phyloP scores from a whole-genome alignment of 37 sponge, comb jelly and placozoan genomes.

The Beroe ovata region DNA sequence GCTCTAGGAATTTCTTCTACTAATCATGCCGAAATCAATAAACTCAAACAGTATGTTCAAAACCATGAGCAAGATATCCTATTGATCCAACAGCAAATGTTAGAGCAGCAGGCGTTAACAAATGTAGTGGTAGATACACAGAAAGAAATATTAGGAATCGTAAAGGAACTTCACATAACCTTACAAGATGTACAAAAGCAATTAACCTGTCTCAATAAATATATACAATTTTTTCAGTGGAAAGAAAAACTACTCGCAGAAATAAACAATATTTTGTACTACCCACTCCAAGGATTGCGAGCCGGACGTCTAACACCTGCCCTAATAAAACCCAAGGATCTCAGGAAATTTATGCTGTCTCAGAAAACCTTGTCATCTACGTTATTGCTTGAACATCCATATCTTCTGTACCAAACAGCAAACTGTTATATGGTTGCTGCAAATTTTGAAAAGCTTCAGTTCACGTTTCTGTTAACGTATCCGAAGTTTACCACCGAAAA shows the following conservation, averaged over 20 bases:
- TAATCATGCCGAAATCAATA: neutral
- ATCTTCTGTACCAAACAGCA: neutral
- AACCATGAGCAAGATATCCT: neutral
- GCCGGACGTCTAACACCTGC: neutral
- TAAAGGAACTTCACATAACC: neutral
- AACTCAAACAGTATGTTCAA: neutral
- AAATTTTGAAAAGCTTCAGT: constrained; percentile 5
- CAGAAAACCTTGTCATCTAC: neutral
- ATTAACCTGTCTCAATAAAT: neutral
- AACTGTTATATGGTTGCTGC: neutral
- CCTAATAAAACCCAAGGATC: neutral
- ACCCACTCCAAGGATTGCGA: neutral
- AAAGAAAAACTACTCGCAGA: neutral
- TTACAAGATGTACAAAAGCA: neutral
- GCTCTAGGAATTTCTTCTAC: neutral
- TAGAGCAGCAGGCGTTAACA: neutral
- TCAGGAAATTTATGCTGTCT: neutral
- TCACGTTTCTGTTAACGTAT: neutral
- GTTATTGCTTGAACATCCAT: neutral
- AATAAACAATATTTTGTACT: neutral
- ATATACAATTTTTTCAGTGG: neutral
- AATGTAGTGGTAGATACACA: neutral
- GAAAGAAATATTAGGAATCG: neutral
- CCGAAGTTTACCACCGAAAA: neutral
- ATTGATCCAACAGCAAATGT: neutral